A percentile compares a stretch with the other conserved stretches of the same genome.
These are phyloP conservation scores for Napeogenes inachia DNA, from an alignment of 2,888 invertebrate species.

Conservation along the genomic window DNA sequence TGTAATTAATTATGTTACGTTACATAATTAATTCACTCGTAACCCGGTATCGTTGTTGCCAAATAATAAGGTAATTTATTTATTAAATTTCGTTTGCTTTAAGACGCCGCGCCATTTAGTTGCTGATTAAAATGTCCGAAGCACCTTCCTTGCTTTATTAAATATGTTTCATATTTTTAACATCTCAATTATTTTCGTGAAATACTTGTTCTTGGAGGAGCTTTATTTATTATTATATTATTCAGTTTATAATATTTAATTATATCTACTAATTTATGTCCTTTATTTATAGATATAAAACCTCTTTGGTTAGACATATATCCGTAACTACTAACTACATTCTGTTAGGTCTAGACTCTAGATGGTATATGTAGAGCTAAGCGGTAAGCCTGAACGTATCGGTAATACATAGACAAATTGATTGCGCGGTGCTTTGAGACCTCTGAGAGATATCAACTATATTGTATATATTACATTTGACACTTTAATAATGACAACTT, in stretches of 20 bases:
- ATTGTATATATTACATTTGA: no score
- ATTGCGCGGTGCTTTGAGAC: not conserved
- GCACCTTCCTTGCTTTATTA: slow-evolving; percentile 1
- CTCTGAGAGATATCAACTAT: not conserved
- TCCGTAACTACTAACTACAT: no score
- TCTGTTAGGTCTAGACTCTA: not conserved
- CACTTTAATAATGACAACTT: no score
- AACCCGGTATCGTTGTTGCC: slow-evolving; percentile 44
- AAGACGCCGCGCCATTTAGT: slow-evolving; percentile 7
- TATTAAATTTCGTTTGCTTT: slow-evolving; percentile 21
- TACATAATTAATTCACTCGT: slow-evolving; percentile 59
- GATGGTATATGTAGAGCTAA: not conserved
- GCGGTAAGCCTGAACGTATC: not conserved
- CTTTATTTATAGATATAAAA: no score
- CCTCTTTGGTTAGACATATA: no score
- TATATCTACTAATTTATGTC: no score
- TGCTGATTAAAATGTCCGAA: slow-evolving; percentile 22
- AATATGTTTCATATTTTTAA: not conserved
- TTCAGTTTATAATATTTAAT: no score
- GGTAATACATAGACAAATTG: not conserved
- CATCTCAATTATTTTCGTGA: not conserved
- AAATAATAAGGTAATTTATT: slow-evolving; percentile 26
- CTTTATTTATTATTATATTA: no score
- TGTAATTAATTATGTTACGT: slow-evolving; percentile 63
- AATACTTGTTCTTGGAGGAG: not conserved